Conservation (phyloP, 2,113 vertebrate genomes). For the Calcarius ornatus region DNA sequence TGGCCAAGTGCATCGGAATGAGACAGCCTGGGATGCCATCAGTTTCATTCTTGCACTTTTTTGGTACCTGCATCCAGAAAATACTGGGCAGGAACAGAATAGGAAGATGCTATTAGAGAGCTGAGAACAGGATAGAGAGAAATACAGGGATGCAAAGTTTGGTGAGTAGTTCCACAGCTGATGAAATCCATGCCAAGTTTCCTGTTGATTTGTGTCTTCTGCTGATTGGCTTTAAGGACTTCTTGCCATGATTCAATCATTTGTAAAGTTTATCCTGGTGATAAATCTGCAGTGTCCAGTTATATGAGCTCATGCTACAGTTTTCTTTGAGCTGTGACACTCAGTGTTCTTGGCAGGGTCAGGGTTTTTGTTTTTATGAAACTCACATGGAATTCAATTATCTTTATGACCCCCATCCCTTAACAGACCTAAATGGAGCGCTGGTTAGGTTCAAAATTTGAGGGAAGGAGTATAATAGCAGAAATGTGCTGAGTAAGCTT, state of each 20-base stretch:
- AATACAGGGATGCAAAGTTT: neutral
- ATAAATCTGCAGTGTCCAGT: neutral
- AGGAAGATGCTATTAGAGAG: neutral
- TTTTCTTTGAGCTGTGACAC: neutral
- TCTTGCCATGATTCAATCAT: neutral
- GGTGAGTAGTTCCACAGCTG: neutral
- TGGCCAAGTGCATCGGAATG: neutral
- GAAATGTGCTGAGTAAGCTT: neutral
- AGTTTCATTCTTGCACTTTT: neutral
- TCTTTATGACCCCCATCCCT: neutral
- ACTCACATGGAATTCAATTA: neutral
- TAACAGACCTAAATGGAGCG: neutral
- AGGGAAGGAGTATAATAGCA: neutral
- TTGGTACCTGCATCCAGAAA: neutral
- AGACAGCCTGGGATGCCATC: neutral
- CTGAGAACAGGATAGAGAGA: neutral
- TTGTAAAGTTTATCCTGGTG: neutral
- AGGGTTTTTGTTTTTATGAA: neutral
- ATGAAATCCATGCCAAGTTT: neutral
- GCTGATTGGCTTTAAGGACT: neutral
- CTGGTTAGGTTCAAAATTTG: neutral
- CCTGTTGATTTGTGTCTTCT: neutral
- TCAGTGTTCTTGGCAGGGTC: neutral
- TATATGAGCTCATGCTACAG: neutral
- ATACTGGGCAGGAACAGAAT: neutral